A percentile compares a stretch with the other conserved stretches of the same genome.
phyloP scores from a whole-genome alignment of 1,140 invertebrate species.

The Grapholita molesta region DNA sequence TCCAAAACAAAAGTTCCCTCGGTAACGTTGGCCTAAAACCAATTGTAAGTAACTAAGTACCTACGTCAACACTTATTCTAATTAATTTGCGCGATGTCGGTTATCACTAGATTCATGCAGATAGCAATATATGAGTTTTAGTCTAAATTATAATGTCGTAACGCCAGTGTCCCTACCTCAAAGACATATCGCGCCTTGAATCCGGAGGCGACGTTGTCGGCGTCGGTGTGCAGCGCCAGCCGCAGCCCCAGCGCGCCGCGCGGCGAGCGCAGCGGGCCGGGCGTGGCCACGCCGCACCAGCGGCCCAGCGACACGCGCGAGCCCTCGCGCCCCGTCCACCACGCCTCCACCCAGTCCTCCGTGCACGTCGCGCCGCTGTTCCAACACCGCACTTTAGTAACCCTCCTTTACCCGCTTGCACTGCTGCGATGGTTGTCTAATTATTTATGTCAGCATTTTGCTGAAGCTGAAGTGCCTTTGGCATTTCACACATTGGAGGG shows the following conservation, averaged over 20 bases:
- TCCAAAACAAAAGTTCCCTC: too few species aligned
- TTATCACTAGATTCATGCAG: too few species aligned
- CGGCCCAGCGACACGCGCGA: constrained; percentile 90
- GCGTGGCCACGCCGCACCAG: constrained; percentile 90
- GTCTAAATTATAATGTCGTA: too few species aligned
- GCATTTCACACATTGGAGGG: too few species aligned
- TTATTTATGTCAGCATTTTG: too few species aligned
- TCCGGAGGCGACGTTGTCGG: constrained; percentile 90
- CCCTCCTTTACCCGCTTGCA: not conserved
- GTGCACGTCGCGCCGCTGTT: constrained; percentile 85
- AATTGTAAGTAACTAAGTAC: too few species aligned
- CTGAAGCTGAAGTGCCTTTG: too few species aligned
- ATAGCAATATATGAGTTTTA: too few species aligned
- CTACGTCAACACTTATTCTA: too few species aligned
- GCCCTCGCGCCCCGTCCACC: constrained; percentile 89
- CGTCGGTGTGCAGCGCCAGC: constrained; percentile 90
- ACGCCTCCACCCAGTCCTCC: constrained; percentile 96
- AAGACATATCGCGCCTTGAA: constrained; percentile 95
- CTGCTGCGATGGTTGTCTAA: too few species aligned
- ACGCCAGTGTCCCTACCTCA: constrained; percentile 79
- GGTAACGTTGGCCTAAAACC: too few species aligned
- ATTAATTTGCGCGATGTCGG: too few species aligned
- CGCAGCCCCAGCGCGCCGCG: constrained; percentile 90
- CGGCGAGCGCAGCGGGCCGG: constrained; percentile 94
- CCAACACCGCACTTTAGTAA: not conserved